Base-by-base conservation (phyloP, 2,797 vertebrate species). In the Melanogrammus aeglefinus region DNA sequence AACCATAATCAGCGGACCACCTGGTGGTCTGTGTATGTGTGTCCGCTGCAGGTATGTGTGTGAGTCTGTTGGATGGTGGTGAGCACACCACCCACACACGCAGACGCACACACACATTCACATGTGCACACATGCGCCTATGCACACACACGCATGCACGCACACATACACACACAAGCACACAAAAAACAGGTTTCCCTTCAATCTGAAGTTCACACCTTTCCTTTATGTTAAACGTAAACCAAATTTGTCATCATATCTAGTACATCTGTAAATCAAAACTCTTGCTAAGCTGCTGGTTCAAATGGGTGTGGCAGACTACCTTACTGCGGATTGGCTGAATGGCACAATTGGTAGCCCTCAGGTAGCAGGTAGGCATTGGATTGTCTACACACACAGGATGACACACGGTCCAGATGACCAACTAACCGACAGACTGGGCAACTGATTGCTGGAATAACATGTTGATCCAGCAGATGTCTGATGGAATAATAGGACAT, bases 401-500 rank as follows among this genome's bases (percentile, higher is more conserved):
- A 24, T 10, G 12, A 63, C 57, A 63, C 51, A 21, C 63, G 27
- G 63, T 69, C n/a, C 10, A 12, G 24, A 69, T 13, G 63, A 69
- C n/a, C 63, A 27, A 27, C 63, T 69, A 24, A 63, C n/a, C 6
- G 0, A 9, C 63, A 69, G 63, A 69, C 63, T 27, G 63, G 24
- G 10, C 63, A 0, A 69, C 24, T 27, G 57, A 66, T 66, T 24
- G 16, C 63, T 69, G 63, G 63, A 69, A 69, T 27, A 69, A 27
- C n/a, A 69, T 6, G 38, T 80, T 39, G 73, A 83, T 79, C 78
- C 83, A 80, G 76, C 41, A 75, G 36, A 83, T 72, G 78, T 69
- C 77, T 85, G 83, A 88, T 88, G 75, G 86, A 82, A 84, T 86
- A 76, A 89, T 86, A 81, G 79, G 80, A 78, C 47, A 63, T 83